These are phyloP conservation scores for Myrmecobius fasciatus DNA, from an alignment of 2,113 vertebrate genomes.

Conservation along the genomic window DNA sequence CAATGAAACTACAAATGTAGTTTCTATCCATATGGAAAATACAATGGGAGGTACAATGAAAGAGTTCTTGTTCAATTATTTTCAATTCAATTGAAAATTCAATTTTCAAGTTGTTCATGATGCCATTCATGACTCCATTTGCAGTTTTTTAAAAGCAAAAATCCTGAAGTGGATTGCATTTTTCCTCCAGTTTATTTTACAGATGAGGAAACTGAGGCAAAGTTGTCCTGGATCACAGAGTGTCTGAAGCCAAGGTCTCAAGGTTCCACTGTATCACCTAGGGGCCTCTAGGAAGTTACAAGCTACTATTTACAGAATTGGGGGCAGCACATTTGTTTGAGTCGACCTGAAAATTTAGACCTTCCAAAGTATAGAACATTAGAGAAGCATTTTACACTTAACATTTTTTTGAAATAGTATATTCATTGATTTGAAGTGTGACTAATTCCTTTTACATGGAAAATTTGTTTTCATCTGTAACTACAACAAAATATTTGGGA, in stretches of 20 bases:
- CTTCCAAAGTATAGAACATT: neutral
- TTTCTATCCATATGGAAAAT: neutral
- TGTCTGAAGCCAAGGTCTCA: neutral
- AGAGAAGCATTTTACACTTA: neutral
- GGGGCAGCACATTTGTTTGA: neutral
- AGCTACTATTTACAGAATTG: neutral
- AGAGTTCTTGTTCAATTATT: neutral
- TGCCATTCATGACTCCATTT: too few relatives aligned
- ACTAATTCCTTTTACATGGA: neutral
- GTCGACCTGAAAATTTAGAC: neutral
- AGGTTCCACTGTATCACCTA: neutral
- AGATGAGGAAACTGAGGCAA: neutral
- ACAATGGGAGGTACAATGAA: neutral
- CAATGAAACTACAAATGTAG: neutral
- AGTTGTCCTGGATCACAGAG: neutral
- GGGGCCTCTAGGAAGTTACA: neutral
- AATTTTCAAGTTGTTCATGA: too few relatives aligned
- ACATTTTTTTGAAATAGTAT: neutral
- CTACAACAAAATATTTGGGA: neutral
- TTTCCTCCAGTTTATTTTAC: neutral
- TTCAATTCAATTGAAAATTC: too few relatives aligned
- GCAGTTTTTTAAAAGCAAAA: too few relatives aligned
- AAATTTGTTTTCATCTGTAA: neutral
- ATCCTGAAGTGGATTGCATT: too few relatives aligned
- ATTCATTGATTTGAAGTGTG: neutral